Evolutionary conservation across 2,113 vertebrate species (phyloP).

Genomic region (Corythaixoides concolor): DNA sequence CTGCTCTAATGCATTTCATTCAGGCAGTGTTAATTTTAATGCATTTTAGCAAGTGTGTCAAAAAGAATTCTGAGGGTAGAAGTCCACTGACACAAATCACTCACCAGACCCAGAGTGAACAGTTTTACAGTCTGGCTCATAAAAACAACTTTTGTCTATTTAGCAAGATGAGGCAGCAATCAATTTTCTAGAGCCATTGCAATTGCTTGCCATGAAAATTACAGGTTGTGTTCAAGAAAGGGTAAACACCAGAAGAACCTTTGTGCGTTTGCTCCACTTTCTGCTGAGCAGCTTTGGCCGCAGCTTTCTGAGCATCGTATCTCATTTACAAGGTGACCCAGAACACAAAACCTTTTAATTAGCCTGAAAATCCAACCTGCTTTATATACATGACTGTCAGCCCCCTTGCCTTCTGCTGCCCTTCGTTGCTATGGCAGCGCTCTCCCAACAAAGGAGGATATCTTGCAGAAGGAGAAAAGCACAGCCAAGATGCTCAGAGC

Average conservation of each 20-base stretch:
- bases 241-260: background rate
- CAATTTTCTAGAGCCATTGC: background rate
- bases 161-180: constrained; percentile 6
- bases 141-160: constrained; percentile 3
- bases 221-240: background rate
- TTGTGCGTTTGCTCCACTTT: background rate
- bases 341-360: constrained; percentile 68
- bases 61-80: background rate
- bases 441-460: constrained; percentile 59
- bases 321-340: constrained; percentile 70
- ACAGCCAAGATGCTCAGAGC: background rate
- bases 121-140: background rate
- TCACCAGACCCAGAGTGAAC: background rate
- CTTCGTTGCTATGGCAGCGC: constrained; percentile 53
- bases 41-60: constrained; percentile 12
- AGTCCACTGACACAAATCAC: background rate
- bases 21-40: background rate
- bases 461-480: background rate
- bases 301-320: constrained; percentile 31
- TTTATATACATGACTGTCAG: constrained; percentile 55
- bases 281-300: background rate
- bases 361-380: constrained; percentile 50
- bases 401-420: constrained; percentile 52
- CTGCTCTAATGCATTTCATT: background rate
- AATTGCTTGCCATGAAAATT: background rate